phyloP scores from a whole-genome alignment of 2,888 invertebrate genomes.

The Erebia ligea region DNA sequence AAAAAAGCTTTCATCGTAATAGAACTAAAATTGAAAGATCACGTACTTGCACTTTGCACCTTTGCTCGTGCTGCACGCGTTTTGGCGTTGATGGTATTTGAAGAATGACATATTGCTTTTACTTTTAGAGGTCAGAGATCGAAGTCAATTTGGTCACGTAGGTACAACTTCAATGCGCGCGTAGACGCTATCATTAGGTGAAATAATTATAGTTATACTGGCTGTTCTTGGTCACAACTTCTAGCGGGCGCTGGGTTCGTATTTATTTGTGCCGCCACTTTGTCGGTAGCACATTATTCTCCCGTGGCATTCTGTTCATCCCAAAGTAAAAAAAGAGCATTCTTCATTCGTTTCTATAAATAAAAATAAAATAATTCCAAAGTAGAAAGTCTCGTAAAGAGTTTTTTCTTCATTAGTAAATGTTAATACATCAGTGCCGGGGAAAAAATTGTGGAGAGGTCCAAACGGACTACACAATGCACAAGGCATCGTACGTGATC shows the following conservation, averaged over 20 bases:
- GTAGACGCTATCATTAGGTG: background rate
- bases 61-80: constrained; percentile 16
- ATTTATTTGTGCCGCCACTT: background rate
- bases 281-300: background rate
- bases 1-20: constrained; percentile 16
- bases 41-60: constrained; percentile 21
- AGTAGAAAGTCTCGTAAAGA: constrained; percentile 29
- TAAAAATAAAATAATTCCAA: constrained; percentile 5
- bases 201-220: background rate
- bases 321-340: background rate
- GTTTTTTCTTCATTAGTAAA: constrained; percentile 37
- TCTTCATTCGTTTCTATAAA: constrained; percentile 2
- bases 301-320: background rate
- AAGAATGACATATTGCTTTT: constrained; percentile 19
- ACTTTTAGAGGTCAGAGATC: constrained; percentile 6
- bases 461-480: constrained; percentile 35
- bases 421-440: constrained; percentile 37
- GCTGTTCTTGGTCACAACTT: background rate
- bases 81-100: constrained; percentile 17
- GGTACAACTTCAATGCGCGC: background rate
- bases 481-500: constrained; percentile 64
- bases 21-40: constrained; percentile 20
- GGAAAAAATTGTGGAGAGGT: constrained; percentile 30
- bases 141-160: constrained; percentile 14
- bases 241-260: background rate